Base-by-base conservation (phyloP, 1,140 invertebrate genomes). In the Aphaenogaster ashmeadi region DNA sequence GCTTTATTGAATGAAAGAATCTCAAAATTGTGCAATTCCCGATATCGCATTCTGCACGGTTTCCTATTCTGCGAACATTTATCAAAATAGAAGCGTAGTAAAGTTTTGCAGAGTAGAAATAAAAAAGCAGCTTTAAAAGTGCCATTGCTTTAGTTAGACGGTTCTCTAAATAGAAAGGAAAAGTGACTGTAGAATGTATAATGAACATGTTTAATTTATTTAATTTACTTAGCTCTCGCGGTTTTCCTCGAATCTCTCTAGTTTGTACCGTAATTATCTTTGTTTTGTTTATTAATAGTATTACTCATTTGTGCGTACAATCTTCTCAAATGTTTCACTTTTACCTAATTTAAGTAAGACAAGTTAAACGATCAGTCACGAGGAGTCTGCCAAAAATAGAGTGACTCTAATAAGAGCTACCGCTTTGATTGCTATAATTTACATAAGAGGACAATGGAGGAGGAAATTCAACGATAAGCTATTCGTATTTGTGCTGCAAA, bases 391-490 rank as follows among this genome's bases (percentile, higher is more conserved):
- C 27, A 8, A 47, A 47, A 64, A 33, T 62, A 36, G 9, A 2
- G 5, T 2, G 2, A 36, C 60, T 64, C 27, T 8, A n/a, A 47
- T 8, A n/a, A 47, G 7, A 78, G 74, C 18, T 64, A 75, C 15
- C 27, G 5, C 36, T 62, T 44, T 47, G 18, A 47, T 78, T n/a
- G 27, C 58, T 36, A n/a, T 64, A 64, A 62, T 78, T 62, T 62
- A 36, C 58, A 78, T 78, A 78, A 47, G 27, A n/a, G 27, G 27
- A 36, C 33, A n/a, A 6, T 27, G 15, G 13, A 64, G 21, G 27
- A 64, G 58, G 15, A 36, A 50, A 50, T 78, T 27, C 58, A 78
- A 36, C 9, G 75, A 78, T 78, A 78, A 78, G 27, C 58, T 64
- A 78, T 64, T 62, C 58, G 33, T 33, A 62, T n/a, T 62, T 62